A percentile compares a stretch with the other conserved stretches of the same genome.
phyloP scores from a whole-genome alignment of 1,140 invertebrate genomes.

The Schmidtea mediterranea region DNA sequence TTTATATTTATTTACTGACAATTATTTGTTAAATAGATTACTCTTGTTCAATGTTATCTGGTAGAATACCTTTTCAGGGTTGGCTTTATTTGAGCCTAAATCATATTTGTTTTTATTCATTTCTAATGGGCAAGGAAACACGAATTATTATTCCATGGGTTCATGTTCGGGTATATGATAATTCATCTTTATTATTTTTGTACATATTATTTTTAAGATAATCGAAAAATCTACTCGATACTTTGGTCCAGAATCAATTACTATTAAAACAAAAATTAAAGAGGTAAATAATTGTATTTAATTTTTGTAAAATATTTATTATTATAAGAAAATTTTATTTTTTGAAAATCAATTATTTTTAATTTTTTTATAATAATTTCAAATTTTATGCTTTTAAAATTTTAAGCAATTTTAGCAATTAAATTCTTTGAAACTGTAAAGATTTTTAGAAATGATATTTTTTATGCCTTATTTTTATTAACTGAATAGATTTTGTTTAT shows the following conservation, averaged over 20 bases:
- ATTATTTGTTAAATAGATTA: constrained; percentile 23
- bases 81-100: constrained; percentile 82
- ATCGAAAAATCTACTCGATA: neutral
- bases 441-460: too few species aligned
- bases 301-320: constrained; percentile 6
- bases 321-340: constrained; percentile 6
- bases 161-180: constrained; percentile 28
- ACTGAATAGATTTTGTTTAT: too few species aligned
- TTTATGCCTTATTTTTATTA: too few species aligned
- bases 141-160: constrained; percentile 49
- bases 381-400: neutral
- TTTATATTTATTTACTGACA: constrained; percentile 8
- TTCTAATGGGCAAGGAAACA: constrained; percentile 62
- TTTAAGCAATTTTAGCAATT: constrained; percentile 1
- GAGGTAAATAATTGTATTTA: constrained; percentile 7
- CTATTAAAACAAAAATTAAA: neutral
- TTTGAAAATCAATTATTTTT: constrained; percentile 3
- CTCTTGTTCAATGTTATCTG: constrained; percentile 59
- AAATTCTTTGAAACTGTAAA: too few species aligned
- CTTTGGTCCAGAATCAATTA: neutral
- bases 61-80: constrained; percentile 62
- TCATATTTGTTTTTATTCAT: constrained; percentile 79
- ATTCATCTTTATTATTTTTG: too few species aligned
- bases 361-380: neutral
- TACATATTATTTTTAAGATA: constrained; percentile 5